phyloP scores from a whole-genome alignment of 1,140 invertebrate species.

The Heterodera carotae region DNA sequence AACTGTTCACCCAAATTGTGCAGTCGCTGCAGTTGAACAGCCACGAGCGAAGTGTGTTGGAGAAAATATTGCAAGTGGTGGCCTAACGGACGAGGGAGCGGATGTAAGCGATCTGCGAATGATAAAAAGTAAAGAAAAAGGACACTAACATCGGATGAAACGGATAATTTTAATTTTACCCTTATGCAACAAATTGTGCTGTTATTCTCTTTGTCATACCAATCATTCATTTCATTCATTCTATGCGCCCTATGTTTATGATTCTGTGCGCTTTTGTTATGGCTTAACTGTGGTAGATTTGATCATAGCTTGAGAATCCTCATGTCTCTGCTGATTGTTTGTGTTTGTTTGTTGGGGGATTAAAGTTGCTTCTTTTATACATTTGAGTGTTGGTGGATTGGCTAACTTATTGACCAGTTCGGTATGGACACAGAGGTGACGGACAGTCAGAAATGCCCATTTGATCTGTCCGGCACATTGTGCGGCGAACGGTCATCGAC shows the following conservation, averaged over 20 bases:
- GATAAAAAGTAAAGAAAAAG: no score
- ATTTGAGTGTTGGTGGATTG: no score
- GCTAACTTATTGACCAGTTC: no score
- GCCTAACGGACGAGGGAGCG: neutral
- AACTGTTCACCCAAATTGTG: constrained; percentile 43
- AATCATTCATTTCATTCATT: neutral
- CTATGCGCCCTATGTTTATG: neutral
- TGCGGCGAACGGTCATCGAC: no score
- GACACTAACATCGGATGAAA: neutral
- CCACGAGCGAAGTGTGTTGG: neutral
- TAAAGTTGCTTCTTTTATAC: no score
- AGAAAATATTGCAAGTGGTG: neutral
- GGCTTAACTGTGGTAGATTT: neutral
- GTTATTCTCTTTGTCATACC: neutral
- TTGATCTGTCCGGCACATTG: no score
- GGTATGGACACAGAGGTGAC: no score
- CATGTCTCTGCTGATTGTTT: neutral
- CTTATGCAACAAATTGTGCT: neutral
- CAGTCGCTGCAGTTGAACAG: constrained; percentile 27
- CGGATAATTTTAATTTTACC: neutral
- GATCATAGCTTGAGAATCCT: neutral
- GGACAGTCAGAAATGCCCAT: no score
- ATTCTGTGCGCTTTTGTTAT: constrained; percentile 9
- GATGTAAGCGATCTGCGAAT: neutral
- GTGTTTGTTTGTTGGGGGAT: neutral